Percentiles rank a stretch among this genome's conserved stretches.
These are phyloP conservation scores for Keiferia lycopersicella DNA, from an alignment of 2,888 invertebrate genomes.

Conservation along the genomic window DNA sequence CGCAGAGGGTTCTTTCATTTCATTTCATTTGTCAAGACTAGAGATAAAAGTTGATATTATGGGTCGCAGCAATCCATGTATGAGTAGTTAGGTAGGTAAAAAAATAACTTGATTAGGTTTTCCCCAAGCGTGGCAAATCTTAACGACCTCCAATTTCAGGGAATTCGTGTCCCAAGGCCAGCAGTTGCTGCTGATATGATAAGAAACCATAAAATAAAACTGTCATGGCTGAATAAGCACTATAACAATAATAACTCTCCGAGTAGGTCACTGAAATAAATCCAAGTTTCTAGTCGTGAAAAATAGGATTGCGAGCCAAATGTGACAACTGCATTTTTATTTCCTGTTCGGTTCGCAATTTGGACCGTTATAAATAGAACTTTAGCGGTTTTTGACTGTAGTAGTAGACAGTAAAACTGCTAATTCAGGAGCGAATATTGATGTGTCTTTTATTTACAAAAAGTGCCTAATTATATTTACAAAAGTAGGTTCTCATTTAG, in stretches of 20 bases:
- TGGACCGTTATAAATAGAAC: background rate
- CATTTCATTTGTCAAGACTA: too few relatives aligned
- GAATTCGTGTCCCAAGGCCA: background rate
- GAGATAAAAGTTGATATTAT: too few relatives aligned
- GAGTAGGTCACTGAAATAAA: slow-evolving; percentile 12
- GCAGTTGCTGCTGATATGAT: background rate
- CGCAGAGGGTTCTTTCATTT: too few relatives aligned
- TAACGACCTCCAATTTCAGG: background rate
- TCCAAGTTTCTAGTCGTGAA: slow-evolving; percentile 10
- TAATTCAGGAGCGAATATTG: too few relatives aligned
- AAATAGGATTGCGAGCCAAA: slow-evolving; percentile 16
- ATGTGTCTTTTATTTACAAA: too few relatives aligned
- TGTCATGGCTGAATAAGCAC: background rate
- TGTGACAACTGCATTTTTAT: slow-evolving; percentile 19
- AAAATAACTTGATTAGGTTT: too few relatives aligned
- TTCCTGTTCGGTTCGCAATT: background rate
- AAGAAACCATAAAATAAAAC: background rate
- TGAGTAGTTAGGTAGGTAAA: too few relatives aligned
- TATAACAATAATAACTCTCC: slow-evolving; percentile 1
- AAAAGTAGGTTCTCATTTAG: too few relatives aligned
- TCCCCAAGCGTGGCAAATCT: background rate
- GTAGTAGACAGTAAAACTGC: too few relatives aligned
- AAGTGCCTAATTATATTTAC: too few relatives aligned
- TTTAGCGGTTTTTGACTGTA: background rate
- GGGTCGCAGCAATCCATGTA: too few relatives aligned